These are phyloP conservation scores for Astropecten irregularis DNA, from an alignment of 53 echinoderm and acorn worm species.

Conservation along the genomic window DNA sequence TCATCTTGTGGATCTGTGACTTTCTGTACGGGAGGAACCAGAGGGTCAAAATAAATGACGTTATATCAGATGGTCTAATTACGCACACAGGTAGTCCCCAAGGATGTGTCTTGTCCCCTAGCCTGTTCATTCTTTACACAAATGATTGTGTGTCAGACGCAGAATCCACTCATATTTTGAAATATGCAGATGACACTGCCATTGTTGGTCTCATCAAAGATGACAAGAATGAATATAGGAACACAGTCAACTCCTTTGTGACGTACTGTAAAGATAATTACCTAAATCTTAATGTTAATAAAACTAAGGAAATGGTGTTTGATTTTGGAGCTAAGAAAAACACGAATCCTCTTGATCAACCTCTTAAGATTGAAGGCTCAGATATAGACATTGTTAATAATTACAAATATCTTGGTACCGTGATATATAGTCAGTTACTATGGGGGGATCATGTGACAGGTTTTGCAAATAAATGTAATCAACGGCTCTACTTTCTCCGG, in stretches of 20 bases:
- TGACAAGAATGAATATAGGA: background rate
- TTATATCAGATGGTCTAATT: background rate
- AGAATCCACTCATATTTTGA: background rate
- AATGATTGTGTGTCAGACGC: background rate
- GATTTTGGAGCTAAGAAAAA: background rate
- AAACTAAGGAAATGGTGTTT: background rate
- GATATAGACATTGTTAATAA: too few relatives aligned
- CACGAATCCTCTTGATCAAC: too few relatives aligned
- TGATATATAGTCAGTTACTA: too few relatives aligned
- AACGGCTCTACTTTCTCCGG: too few relatives aligned
- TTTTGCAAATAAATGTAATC: too few relatives aligned
- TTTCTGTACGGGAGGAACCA: background rate
- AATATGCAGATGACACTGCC: conserved; percentile 8
- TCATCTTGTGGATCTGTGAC: conserved; percentile 25
- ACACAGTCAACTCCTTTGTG: background rate
- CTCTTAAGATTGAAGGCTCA: too few relatives aligned
- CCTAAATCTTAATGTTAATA: background rate
- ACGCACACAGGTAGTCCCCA: background rate
- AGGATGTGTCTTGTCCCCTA: background rate
- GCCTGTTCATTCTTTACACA: background rate
- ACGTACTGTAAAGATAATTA: conserved; percentile 1
- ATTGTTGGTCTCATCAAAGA: background rate
- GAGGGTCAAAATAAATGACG: background rate
- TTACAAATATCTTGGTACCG: too few relatives aligned
- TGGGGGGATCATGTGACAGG: too few relatives aligned